Evolutionary conservation across 2,888 invertebrate species (phyloP).

Genomic region (Xylocampa areola): DNA sequence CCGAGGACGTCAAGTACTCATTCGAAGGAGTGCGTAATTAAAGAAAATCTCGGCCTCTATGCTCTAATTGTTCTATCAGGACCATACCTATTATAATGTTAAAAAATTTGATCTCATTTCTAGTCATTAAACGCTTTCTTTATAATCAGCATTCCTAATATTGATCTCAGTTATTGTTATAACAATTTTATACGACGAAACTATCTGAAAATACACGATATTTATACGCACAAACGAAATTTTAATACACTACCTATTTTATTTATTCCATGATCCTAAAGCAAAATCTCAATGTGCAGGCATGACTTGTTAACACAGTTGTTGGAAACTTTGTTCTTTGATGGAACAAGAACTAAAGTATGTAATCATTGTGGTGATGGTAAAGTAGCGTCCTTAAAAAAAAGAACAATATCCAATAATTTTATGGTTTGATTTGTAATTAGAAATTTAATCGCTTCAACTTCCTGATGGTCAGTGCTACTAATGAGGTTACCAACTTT

Average conservation of each 20-base stretch:
- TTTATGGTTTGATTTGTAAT: too few relatives aligned
- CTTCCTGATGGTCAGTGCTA: too few relatives aligned
- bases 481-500: too few relatives aligned
- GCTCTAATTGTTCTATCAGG: background rate
- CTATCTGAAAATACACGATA: slow-evolving; percentile 14
- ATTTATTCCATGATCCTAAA: background rate
- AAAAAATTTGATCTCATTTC: slow-evolving; percentile 39
- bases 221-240: slow-evolving; percentile 8
- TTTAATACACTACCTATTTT: slow-evolving; percentile 18
- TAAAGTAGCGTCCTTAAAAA: too few relatives aligned
- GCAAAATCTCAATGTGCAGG: too few relatives aligned
- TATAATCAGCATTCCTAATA: slow-evolving; percentile 33
- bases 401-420: too few relatives aligned
- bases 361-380: too few relatives aligned
- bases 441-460: too few relatives aligned
- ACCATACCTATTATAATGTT: background rate
- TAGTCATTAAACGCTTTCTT: slow-evolving; percentile 35
- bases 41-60: background rate
- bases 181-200: slow-evolving; percentile 28
- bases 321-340: too few relatives aligned
- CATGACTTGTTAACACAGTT: too few relatives aligned
- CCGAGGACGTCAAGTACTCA: slow-evolving; percentile 38
- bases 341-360: too few relatives aligned
- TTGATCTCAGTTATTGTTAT: slow-evolving; percentile 36
- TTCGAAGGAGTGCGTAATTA: slow-evolving; percentile 45